Evolutionary conservation across 2,113 vertebrate species (phyloP).

Genomic region (Puntigrus tetrazona): DNA sequence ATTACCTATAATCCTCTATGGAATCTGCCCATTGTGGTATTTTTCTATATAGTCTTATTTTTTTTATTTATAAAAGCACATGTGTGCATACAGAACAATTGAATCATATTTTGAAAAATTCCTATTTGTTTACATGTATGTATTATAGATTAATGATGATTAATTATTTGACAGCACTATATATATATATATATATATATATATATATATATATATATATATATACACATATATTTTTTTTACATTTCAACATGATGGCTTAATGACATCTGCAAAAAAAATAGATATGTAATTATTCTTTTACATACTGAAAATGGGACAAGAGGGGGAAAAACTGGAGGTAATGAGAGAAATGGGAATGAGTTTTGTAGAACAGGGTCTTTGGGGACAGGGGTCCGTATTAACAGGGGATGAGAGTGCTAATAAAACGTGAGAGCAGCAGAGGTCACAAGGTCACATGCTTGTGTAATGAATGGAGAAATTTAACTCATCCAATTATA

Average conservation of each 20-base stretch:
- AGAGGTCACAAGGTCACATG: slow-evolving; percentile 74
- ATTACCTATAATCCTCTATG: too few relatives aligned
- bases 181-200: too few relatives aligned
- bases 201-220: too few relatives aligned
- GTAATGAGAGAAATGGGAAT: not conserved
- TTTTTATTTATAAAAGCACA: too few relatives aligned
- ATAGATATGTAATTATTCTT: slow-evolving; percentile 6
- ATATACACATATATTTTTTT: too few relatives aligned
- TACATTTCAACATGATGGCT: not conserved
- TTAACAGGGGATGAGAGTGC: slow-evolving; percentile 75
- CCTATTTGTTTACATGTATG: too few relatives aligned
- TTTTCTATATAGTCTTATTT: too few relatives aligned
- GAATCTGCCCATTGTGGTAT: too few relatives aligned
- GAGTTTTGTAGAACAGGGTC: slow-evolving; percentile 15
- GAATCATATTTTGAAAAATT: too few relatives aligned
- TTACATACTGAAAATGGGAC: not conserved
- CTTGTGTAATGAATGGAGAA: slow-evolving; percentile 82
- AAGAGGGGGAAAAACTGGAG: not conserved
- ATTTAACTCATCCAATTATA: slow-evolving; percentile 83
- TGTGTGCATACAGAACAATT: too few relatives aligned
- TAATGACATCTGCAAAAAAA: not conserved
- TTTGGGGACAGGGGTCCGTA: slow-evolving; percentile 63
- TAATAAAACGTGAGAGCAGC: slow-evolving; percentile 77
- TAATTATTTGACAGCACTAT: too few relatives aligned
- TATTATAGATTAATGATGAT: too few relatives aligned